These are phyloP conservation scores for Speoplatyrhinus poulsoni DNA, from an alignment of 2,113 vertebrate species.

Conservation along the genomic window DNA sequence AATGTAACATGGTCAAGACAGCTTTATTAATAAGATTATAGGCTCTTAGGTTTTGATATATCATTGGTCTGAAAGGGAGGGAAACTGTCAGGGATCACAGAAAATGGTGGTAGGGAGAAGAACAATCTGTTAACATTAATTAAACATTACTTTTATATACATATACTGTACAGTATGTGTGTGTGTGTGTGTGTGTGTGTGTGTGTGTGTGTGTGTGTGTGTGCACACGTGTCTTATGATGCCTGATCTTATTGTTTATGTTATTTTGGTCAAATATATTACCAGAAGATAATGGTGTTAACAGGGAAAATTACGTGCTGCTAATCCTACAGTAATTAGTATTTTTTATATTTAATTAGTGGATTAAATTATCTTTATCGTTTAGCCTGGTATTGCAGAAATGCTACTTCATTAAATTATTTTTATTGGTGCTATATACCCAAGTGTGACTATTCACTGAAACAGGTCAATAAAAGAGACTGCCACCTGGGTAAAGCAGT, in stretches of 20 bases:
- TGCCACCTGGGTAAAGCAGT: slow-evolving; percentile 60
- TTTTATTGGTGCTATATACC: slow-evolving; percentile 65
- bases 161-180: slow-evolving; percentile 22
- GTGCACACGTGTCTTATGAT: no score
- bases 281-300: slow-evolving; percentile 15
- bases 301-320: slow-evolving; percentile 33
- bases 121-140: slow-evolving; percentile 45
- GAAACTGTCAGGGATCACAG: slow-evolving; percentile 63
- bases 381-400: slow-evolving; percentile 50
- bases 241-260: no score
- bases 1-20: slow-evolving; percentile 86
- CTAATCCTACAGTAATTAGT: background rate
- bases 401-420: slow-evolving; percentile 64
- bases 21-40: slow-evolving; percentile 91
- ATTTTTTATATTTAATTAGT: background rate
- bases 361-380: slow-evolving; percentile 48
- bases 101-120: slow-evolving; percentile 45
- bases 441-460: slow-evolving; percentile 64
- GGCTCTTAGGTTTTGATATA: slow-evolving; percentile 80
- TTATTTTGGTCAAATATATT: slow-evolving; percentile 8
- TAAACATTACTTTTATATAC: slow-evolving; percentile 23
- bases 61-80: slow-evolving; percentile 71
- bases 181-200: no score
- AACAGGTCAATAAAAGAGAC: slow-evolving; percentile 67
- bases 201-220: no score